These are phyloP conservation scores for Drosophila neonasuta DNA, from an alignment of 2,888 invertebrate species.

Conservation along the genomic window DNA sequence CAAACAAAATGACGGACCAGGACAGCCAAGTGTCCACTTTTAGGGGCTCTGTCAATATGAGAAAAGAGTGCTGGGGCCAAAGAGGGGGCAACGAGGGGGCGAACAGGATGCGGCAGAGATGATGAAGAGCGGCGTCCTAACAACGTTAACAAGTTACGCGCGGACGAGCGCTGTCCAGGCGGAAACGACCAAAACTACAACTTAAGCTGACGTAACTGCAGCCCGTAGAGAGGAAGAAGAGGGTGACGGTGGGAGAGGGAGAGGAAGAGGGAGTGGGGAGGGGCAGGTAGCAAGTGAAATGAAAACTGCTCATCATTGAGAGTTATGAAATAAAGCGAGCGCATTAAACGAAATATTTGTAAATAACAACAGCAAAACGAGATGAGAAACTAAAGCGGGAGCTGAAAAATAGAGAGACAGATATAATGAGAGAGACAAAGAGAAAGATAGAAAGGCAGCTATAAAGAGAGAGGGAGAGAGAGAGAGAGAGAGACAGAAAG, in stretches of 20 bases:
- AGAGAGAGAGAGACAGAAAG: too few relatives aligned
- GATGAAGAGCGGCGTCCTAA: conserved; percentile 13
- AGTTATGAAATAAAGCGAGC: conserved; percentile 29
- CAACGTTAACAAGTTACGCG: conserved; percentile 65
- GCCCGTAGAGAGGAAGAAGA: background rate
- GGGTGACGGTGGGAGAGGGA: background rate
- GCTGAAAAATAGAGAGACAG: background rate
- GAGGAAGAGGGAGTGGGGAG: background rate
- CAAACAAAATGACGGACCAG: conserved; percentile 57
- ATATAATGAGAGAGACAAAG: background rate
- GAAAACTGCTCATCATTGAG: conserved; percentile 20
- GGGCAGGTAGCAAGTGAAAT: conserved; percentile 1
- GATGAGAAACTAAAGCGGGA: background rate
- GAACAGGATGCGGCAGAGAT: background rate
- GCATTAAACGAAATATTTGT: conserved; percentile 36
- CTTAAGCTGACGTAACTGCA: conserved; percentile 6
- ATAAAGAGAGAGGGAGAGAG: background rate
- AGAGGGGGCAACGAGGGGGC: background rate
- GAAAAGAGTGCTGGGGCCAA: background rate
- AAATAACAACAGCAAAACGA: background rate
- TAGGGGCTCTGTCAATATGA: conserved; percentile 36
- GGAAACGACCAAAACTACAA: conserved; percentile 52
- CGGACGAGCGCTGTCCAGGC: conserved; percentile 59
- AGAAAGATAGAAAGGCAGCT: too few relatives aligned
- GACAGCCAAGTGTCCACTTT: conserved; percentile 17